Conservation (phyloP, 2,113 vertebrate genomes). For the Passer montanus region DNA sequence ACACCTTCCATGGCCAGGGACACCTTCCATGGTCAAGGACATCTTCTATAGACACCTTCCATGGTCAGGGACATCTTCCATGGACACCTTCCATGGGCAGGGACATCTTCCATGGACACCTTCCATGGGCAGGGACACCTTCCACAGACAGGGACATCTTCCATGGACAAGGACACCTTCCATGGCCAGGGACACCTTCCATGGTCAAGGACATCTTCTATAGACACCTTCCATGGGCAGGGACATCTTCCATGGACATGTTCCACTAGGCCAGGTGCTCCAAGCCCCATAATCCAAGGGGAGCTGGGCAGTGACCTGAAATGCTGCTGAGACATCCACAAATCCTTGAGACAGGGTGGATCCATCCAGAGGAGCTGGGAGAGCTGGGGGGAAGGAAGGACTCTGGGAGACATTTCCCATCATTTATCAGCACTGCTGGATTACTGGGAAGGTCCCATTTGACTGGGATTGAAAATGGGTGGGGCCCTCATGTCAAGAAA, state of each 20-base stretch:
- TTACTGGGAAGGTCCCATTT: background rate
- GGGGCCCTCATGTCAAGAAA: background rate
- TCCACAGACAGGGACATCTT: too few relatives aligned
- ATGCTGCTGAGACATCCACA: background rate
- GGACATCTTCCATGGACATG: too few relatives aligned
- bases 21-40: too few relatives aligned
- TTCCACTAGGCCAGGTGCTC: background rate
- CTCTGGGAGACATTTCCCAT: background rate
- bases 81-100: background rate
- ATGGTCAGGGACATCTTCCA: fast-evolving
- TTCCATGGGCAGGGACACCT: background rate
- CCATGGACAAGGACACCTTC: too few relatives aligned
- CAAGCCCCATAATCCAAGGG: background rate
- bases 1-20: too few relatives aligned
- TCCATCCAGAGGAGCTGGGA: background rate
- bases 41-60: background rate
- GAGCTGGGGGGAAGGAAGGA: background rate
- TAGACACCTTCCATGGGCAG: too few relatives aligned
- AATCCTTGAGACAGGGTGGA: background rate
- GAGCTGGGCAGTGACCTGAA: background rate
- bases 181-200: too few relatives aligned
- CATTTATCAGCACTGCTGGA: background rate
- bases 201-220: too few relatives aligned
- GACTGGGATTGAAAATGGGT: background rate
- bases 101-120: background rate